phyloP scores from a whole-genome alignment of 2,888 invertebrate species.

The Notodonta dromedarius region DNA sequence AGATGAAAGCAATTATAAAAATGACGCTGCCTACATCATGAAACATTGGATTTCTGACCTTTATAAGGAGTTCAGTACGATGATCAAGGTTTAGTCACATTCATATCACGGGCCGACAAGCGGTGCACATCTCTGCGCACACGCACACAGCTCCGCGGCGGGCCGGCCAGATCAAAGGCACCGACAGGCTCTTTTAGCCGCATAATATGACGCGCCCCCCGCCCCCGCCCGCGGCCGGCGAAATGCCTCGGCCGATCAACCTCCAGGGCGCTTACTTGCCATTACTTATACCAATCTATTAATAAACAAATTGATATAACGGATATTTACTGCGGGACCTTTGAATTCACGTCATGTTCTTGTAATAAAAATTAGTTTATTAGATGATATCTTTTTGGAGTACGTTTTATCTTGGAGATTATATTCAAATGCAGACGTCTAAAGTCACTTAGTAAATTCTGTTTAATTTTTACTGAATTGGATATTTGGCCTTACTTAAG shows the following conservation, averaged over 20 bases:
- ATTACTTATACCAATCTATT: conserved; percentile 83
- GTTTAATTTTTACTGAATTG: not conserved
- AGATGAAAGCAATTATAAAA: conserved; percentile 54
- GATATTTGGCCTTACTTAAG: no score
- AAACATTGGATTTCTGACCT: conserved; percentile 72
- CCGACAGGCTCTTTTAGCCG: conserved; percentile 84
- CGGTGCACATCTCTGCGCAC: conserved; percentile 70
- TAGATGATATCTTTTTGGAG: conserved; percentile 20
- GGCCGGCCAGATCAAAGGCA: conserved; percentile 79
- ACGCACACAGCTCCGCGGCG: conserved; percentile 60
- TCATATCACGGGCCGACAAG: conserved; percentile 81
- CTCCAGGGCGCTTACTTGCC: conserved; percentile 78
- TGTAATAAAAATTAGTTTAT: conserved; percentile 44
- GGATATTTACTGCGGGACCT: conserved; percentile 61
- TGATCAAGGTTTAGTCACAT: conserved; percentile 84
- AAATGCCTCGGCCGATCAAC: conserved; percentile 68
- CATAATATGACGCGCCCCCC: conserved; percentile 83
- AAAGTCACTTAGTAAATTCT: not conserved
- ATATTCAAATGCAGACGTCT: not conserved
- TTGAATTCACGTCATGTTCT: conserved; percentile 51
- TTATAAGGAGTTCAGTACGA: conserved; percentile 78
- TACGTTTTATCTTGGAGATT: conserved; percentile 12
- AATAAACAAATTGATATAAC: conserved; percentile 81
- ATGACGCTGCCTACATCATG: conserved; percentile 54
- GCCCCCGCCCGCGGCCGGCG: conserved; percentile 71